A percentile compares a stretch with the other conserved stretches of the same genome.
phyloP scores from a whole-genome alignment of 2,888 invertebrate genomes.

The Pammene aurita region DNA sequence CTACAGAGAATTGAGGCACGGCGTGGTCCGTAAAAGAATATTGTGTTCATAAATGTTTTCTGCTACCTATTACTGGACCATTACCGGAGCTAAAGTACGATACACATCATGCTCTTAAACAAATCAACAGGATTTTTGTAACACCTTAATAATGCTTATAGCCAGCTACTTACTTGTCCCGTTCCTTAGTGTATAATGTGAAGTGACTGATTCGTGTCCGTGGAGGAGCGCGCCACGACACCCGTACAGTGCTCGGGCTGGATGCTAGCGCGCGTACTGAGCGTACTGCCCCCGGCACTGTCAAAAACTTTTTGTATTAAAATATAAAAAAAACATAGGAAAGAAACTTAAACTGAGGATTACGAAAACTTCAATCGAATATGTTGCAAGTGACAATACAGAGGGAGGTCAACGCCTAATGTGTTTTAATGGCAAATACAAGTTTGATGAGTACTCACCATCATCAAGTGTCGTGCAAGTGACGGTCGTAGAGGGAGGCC shows the following conservation, averaged over 20 bases:
- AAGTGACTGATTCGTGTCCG: slow-evolving; percentile 87
- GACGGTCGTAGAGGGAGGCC: slow-evolving; percentile 87
- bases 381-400: slow-evolving; percentile 88
- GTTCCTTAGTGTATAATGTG: slow-evolving; percentile 88
- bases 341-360: no score
- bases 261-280: slow-evolving; percentile 90
- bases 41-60: no score
- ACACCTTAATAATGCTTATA: no score
- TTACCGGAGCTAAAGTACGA: no score
- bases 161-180: slow-evolving; percentile 79
- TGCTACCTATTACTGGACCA: no score
- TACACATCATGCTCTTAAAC: no score
- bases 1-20: no score
- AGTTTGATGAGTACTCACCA: slow-evolving; percentile 68
- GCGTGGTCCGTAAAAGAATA: no score
- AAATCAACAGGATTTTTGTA: no score
- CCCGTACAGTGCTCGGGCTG: slow-evolving; percentile 89
- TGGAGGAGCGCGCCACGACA: slow-evolving; percentile 91
- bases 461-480: slow-evolving; percentile 91
- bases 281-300: slow-evolving; percentile 90
- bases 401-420: slow-evolving; percentile 88
- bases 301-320: not conserved
- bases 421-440: no score
- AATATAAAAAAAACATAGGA: no score
- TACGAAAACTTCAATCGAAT: no score